These are phyloP conservation scores for Drosophila kepulauana DNA, from an alignment of 1,140 invertebrate genomes.

Conservation along the genomic window DNA sequence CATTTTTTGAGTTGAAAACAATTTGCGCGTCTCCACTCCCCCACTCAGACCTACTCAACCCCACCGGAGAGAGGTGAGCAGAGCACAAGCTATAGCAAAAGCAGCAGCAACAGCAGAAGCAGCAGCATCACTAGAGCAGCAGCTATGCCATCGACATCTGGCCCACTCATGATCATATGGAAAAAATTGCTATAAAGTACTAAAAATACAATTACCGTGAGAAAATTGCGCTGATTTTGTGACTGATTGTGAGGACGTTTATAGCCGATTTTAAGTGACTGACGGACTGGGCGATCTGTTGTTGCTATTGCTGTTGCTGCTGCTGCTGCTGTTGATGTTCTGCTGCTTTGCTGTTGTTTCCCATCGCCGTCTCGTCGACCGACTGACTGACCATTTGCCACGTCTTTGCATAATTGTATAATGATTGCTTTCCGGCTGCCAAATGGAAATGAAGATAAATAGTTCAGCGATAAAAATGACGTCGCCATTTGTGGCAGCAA, in stretches of 20 bases:
- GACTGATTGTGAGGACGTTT: constrained; percentile 82
- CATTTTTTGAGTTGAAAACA: constrained; percentile 61
- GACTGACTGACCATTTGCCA: constrained; percentile 17
- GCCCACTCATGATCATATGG: constrained; percentile 78
- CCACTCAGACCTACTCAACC: background rate
- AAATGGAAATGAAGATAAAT: constrained; percentile 31
- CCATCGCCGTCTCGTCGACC: constrained; percentile 23
- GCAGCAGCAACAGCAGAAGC: background rate
- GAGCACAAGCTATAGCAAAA: too few species aligned
- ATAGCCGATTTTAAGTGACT: constrained; percentile 83
- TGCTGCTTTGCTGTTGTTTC: constrained; percentile 12
- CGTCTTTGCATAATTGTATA: constrained; percentile 57
- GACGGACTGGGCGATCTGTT: constrained; percentile 40
- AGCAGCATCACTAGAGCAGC: background rate
- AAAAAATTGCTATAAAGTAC: constrained; percentile 84
- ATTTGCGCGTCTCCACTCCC: constrained; percentile 33
- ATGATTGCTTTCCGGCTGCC: constrained; percentile 59
- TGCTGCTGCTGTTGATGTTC: background rate
- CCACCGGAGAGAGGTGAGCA: constrained; percentile 1
- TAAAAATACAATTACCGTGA: constrained; percentile 84
- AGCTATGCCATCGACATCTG: constrained; percentile 58
- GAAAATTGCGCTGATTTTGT: constrained; percentile 81
- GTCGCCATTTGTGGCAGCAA: constrained; percentile 33
- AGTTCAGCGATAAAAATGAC: constrained; percentile 49
- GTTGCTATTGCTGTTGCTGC: constrained; percentile 47